Evolutionary conservation across 37 sponge, comb jelly and placozoan genomes (phyloP), one percentile per base, ranked within the genome.

Genomic region (Aplysina aerophoba): DNA sequence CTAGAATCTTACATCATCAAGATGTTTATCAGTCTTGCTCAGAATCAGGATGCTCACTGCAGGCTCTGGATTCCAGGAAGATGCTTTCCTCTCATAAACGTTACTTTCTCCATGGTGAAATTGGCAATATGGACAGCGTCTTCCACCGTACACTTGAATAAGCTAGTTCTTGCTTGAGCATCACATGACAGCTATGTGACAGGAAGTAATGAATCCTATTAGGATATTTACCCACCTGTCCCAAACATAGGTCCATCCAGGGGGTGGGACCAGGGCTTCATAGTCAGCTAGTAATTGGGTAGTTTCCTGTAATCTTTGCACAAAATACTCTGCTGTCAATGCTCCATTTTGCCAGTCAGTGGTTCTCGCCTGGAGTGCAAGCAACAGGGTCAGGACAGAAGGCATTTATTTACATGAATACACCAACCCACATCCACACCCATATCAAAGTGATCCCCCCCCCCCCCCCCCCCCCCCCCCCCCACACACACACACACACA

Each of bases 401-500:
- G 15, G 59, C 17, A 17, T 57, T 15, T 20, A 17, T 57, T 30
- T 30, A 65, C 66, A 65, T 30, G 27, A 11, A 65, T 16, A 65
- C 66, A 65, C 66, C 22, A 25, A 65, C 66, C 22, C 66, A 65
- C 66, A 65, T 30, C 22, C 66, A 65, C 66, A 65, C 66, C 22
- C 19, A 65, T 30, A 65, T 16, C 22, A 25, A 65, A 25, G 27
- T 30, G 27, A 25, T 30, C 66, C 22, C 66, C 22, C 66, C 22
- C 66, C 22, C 66, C 22, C 22, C 22, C 66, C 22, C 66, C 22
- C 66, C 22, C 66, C 22, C 66, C 22, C 22, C 14, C 13, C 22
- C 22, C 22, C 66, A 65, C 66, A 65, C 66, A 65, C 66, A 65
- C 66, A 65, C 66, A 65, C 22, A 69, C 71, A 69, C 71, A 69